phyloP scores from a whole-genome alignment of 1,140 invertebrate species.

The Megathymus violae region DNA sequence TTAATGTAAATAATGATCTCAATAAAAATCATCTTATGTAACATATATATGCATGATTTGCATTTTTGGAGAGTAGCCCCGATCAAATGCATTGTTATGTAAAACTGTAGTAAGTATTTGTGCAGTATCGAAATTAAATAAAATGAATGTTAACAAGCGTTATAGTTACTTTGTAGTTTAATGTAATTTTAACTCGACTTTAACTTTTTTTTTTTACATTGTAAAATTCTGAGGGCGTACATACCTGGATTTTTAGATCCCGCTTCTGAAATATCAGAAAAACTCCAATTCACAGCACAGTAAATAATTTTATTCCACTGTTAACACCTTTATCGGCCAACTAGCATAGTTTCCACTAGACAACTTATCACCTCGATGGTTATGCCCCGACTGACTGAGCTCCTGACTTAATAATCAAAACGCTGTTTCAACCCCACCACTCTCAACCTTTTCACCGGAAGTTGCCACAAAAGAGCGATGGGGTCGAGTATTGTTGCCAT shows the following conservation, averaged over 20 bases:
- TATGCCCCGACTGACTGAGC: no score
- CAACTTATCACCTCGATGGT: no score
- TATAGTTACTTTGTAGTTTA: slow-evolving; percentile 6
- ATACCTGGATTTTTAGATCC: background rate
- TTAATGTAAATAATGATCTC: slow-evolving; percentile 22
- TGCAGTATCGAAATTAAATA: slow-evolving; percentile 11
- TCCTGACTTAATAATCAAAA: no score
- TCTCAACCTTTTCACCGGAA: no score
- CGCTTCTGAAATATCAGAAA: background rate
- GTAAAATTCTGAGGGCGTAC: background rate
- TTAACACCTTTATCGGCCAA: no score
- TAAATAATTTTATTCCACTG: no score
- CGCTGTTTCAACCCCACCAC: no score
- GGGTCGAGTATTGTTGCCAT: no score
- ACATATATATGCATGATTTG: slow-evolving; percentile 20
- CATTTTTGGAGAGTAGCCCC: slow-evolving; percentile 23
- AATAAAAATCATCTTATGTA: slow-evolving; percentile 16
- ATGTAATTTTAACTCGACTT: slow-evolving; percentile 12
- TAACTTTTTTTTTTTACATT: background rate
- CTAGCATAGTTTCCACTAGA: no score
- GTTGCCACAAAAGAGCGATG: no score
- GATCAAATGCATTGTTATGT: no score
- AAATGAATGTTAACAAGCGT: background rate
- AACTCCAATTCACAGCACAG: no score
- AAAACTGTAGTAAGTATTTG: slow-evolving; percentile 2